Evolutionary conservation across 2,113 vertebrate species (phyloP).

Genomic region (Cyprinodon brontotheroides): DNA sequence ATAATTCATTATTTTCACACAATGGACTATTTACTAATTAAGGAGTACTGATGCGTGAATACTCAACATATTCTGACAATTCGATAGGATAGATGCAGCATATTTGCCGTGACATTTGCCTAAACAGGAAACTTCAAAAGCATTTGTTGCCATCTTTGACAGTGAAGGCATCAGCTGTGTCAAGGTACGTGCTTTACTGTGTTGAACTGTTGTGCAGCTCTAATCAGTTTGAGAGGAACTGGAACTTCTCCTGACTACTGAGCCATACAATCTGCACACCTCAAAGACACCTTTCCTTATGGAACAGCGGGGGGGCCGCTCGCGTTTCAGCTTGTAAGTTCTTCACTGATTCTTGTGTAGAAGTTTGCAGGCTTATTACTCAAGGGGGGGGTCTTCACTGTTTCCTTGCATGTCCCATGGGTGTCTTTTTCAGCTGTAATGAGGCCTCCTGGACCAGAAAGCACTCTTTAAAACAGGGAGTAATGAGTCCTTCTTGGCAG

Average conservation of each 20-base stretch:
- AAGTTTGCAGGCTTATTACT: conserved; percentile 80
- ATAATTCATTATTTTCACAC: conserved; percentile 34
- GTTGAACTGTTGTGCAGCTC: conserved; percentile 66
- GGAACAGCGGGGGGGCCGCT: conserved; percentile 72
- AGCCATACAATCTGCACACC: conserved; percentile 73
- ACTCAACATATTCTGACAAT: conserved; percentile 53
- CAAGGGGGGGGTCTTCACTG: conserved; percentile 74
- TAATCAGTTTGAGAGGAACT: conserved; percentile 73
- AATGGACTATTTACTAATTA: conserved; percentile 31
- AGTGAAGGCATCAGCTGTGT: conserved; percentile 67
- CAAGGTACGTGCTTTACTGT: conserved; percentile 63
- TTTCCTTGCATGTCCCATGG: conserved; percentile 79
- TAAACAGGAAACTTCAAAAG: conserved; percentile 58
- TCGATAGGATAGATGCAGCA: conserved; percentile 22
- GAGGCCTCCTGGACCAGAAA: conserved; percentile 81
- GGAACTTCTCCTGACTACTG: conserved; percentile 63
- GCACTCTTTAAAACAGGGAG: conserved; percentile 79
- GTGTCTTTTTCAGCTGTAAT: conserved; percentile 84
- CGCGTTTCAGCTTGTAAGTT: conserved; percentile 70
- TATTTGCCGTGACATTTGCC: conserved; percentile 60
- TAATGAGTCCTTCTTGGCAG: conserved; percentile 81
- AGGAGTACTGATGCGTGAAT: conserved; percentile 32
- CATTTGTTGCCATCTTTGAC: conserved; percentile 57
- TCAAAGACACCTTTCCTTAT: conserved; percentile 80
- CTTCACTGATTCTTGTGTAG: conserved; percentile 72